Conservation (phyloP, 1,140 invertebrate species). For the Philopotamus ludificatus region DNA sequence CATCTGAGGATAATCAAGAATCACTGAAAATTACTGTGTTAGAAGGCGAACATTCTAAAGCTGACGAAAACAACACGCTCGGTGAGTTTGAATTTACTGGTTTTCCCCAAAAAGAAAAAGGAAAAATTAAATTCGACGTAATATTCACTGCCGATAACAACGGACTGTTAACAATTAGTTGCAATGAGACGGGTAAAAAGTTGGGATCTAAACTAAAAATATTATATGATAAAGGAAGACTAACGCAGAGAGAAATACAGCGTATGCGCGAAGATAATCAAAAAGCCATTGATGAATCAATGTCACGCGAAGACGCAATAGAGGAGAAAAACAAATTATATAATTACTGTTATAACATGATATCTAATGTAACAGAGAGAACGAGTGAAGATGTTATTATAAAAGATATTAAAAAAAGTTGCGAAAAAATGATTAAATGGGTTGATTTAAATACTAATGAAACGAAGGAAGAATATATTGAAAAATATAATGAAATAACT, state of each 20-base stretch:
- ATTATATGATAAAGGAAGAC: slow-evolving; percentile 60
- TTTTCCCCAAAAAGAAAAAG: slow-evolving; percentile 57
- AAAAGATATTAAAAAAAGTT: too few species aligned
- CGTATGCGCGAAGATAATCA: too few species aligned
- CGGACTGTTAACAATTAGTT: slow-evolving; percentile 64
- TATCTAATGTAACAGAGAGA: too few species aligned
- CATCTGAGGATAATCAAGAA: slow-evolving; percentile 70
- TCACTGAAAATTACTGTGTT: slow-evolving; percentile 72
- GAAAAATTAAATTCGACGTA: slow-evolving; percentile 64
- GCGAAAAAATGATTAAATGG: too few species aligned
- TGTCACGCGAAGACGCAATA: too few species aligned
- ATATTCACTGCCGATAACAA: slow-evolving; percentile 69
- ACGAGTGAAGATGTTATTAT: too few species aligned
- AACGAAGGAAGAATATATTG: too few species aligned
- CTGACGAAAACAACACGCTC: slow-evolving; percentile 74
- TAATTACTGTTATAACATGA: too few species aligned
- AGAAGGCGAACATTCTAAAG: slow-evolving; percentile 76
- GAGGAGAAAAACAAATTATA: too few species aligned
- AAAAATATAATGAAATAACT: too few species aligned
- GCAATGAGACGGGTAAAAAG: slow-evolving; percentile 57
- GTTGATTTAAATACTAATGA: too few species aligned
- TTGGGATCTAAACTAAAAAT: slow-evolving; percentile 58
- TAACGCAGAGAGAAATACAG: slow-evolving; percentile 59
- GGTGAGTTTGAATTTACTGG: slow-evolving; percentile 69
- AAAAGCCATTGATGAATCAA: too few species aligned